Conservation (phyloP, 1,140 invertebrate species). For the Aphaenogaster rudis region DNA sequence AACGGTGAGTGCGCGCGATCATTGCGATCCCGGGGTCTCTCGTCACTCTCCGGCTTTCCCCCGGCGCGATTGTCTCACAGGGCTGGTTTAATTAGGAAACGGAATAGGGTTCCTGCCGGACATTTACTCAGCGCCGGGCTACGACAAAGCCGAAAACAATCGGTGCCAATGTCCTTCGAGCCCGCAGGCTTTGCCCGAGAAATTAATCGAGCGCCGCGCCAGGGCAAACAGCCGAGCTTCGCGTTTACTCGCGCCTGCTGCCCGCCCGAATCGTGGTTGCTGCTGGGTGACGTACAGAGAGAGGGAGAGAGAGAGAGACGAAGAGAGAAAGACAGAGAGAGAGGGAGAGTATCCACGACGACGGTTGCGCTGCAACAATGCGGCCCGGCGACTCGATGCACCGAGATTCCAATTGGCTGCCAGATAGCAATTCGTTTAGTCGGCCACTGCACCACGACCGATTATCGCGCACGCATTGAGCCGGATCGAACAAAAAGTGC, state of each 20-base stretch:
- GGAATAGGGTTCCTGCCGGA: slow-evolving; percentile 57
- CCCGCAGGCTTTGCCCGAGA: slow-evolving; percentile 75
- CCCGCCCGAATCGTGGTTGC: slow-evolving; percentile 25
- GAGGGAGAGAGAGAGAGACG: not conserved
- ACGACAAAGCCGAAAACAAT: slow-evolving; percentile 77
- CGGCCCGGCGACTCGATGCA: slow-evolving; percentile 39
- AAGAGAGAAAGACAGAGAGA: not conserved
- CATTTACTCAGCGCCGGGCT: slow-evolving; percentile 69
- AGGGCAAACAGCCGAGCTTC: slow-evolving; percentile 70
- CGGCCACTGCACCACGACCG: slow-evolving; percentile 57
- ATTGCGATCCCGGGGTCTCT: not conserved
- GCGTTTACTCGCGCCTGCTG: slow-evolving; percentile 68
- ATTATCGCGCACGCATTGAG: slow-evolving; percentile 53
- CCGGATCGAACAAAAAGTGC: slow-evolving; percentile 30
- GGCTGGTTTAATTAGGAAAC: slow-evolving; percentile 66
- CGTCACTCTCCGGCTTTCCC: slow-evolving; percentile 13
- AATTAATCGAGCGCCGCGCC: slow-evolving; percentile 73
- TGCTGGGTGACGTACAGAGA: slow-evolving; percentile 1
- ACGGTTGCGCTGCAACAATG: slow-evolving; percentile 66
- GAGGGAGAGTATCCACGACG: slow-evolving; percentile 25
- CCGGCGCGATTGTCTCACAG: slow-evolving; percentile 56
- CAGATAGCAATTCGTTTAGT: slow-evolving; percentile 71
- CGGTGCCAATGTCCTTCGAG: slow-evolving; percentile 74
- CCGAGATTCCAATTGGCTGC: slow-evolving; percentile 67
- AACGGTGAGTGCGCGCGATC: slow-evolving; percentile 46